These are phyloP conservation scores for Drosophila prostipennis DNA, from an alignment of 2,888 invertebrate species.

Conservation along the genomic window DNA sequence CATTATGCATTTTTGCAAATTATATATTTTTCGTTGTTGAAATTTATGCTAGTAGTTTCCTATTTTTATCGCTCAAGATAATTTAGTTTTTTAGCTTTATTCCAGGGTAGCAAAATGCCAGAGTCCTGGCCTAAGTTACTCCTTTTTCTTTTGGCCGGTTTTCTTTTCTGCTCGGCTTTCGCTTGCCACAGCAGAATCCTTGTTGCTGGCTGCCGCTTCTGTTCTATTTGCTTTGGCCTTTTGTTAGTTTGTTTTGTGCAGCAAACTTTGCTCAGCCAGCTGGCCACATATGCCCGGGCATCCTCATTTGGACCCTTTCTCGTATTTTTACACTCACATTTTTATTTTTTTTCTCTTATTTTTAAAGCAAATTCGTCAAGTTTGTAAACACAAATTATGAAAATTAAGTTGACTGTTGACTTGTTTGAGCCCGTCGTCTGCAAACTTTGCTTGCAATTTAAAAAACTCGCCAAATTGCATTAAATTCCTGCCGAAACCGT, in stretches of 20 bases:
- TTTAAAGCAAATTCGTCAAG: constrained; percentile 73
- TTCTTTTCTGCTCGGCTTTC: constrained; percentile 40
- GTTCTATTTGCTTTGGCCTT: constrained; percentile 70
- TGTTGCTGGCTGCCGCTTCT: constrained; percentile 46
- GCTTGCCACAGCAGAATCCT: constrained; percentile 48
- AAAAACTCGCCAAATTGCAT: constrained; percentile 63
- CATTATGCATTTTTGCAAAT: too few species aligned
- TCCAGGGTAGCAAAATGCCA: constrained; percentile 6
- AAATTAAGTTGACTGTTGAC: constrained; percentile 74
- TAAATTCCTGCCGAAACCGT: constrained; percentile 51
- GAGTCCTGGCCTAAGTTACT: constrained; percentile 6
- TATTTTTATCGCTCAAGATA: too few species aligned
- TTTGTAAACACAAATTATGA: constrained; percentile 79
- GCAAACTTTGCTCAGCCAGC: constrained; percentile 60
- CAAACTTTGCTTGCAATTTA: constrained; percentile 64
- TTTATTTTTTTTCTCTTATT: neutral
- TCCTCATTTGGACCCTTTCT: neutral
- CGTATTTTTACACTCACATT: neutral
- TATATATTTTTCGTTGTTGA: too few species aligned
- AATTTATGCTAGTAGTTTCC: too few species aligned
- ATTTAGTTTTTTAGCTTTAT: too few species aligned
- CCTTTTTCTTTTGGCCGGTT: constrained; percentile 27
- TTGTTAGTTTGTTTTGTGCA: constrained; percentile 70
- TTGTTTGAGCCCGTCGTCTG: constrained; percentile 65
- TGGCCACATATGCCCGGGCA: constrained; percentile 58